phyloP scores from a whole-genome alignment of 2,888 invertebrate species.

The Halictus quadricinctus region DNA sequence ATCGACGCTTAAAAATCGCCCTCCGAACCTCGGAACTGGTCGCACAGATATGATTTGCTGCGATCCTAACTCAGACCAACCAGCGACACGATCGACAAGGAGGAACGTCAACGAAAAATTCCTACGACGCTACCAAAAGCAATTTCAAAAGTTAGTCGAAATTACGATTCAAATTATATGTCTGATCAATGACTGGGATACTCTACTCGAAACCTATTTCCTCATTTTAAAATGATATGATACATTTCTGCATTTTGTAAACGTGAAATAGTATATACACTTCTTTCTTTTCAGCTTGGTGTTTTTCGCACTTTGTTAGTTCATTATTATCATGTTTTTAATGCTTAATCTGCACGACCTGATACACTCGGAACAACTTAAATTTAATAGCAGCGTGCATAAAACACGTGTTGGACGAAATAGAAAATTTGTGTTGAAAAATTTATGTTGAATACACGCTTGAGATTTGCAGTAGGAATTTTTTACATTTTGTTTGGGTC shows the following conservation, averaged over 20 bases:
- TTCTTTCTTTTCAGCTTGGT: too few species aligned
- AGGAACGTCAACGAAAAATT: not conserved
- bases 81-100: not conserved
- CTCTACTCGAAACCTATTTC: not conserved
- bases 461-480: not conserved
- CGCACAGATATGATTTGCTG: conserved; percentile 1
- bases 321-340: too few species aligned
- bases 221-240: not conserved
- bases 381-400: too few species aligned
- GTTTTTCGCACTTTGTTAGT: too few species aligned
- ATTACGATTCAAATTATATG: not conserved
- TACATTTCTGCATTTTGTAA: not conserved
- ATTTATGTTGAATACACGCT: too few species aligned
- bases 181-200: not conserved
- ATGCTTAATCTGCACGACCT: too few species aligned
- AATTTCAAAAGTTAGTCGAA: not conserved
- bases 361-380: too few species aligned
- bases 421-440: too few species aligned
- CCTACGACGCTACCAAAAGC: not conserved
- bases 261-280: too few species aligned
- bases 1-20: not conserved
- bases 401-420: too few species aligned
- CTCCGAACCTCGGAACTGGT: not conserved
- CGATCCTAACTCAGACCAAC: not conserved
- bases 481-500: not conserved